These are phyloP conservation scores for Heliothis virescens DNA, from an alignment of 1,140 invertebrate species.

Conservation along the genomic window DNA sequence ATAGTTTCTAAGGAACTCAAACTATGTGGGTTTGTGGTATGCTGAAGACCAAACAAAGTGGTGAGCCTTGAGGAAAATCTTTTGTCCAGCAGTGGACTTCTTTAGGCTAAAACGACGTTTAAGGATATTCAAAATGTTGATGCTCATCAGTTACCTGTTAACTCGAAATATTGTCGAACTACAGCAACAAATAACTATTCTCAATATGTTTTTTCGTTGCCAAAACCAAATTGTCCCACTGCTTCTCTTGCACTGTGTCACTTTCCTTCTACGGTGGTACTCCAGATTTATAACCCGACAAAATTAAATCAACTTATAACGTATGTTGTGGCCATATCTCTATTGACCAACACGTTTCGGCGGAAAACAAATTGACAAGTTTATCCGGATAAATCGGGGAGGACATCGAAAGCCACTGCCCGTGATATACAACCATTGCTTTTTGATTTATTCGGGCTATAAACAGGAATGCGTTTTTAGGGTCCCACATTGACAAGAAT, in stretches of 20 bases:
- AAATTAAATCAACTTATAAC: conserved; percentile 74
- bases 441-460: conserved; percentile 70
- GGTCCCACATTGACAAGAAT: conserved; percentile 50
- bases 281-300: conserved; percentile 73
- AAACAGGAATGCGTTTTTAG: conserved; percentile 59
- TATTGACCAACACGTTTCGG: conserved; percentile 62
- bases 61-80: no score
- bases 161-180: no score
- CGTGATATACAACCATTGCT: conserved; percentile 50
- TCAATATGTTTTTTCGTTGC: no score
- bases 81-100: no score
- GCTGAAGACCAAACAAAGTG: no score
- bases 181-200: no score
- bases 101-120: no score
- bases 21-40: no score
- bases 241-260: conserved; percentile 13
- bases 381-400: conserved; percentile 69
- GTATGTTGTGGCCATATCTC: conserved; percentile 58
- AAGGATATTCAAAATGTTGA: no score
- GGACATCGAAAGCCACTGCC: conserved; percentile 51
- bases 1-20: no score
- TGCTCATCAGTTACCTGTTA: no score
- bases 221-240: not conserved
- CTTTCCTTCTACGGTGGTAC: conserved; percentile 14
- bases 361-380: conserved; percentile 69